Conservation (phyloP, 2,888 invertebrate species). For the Acronicta leporina region DNA sequence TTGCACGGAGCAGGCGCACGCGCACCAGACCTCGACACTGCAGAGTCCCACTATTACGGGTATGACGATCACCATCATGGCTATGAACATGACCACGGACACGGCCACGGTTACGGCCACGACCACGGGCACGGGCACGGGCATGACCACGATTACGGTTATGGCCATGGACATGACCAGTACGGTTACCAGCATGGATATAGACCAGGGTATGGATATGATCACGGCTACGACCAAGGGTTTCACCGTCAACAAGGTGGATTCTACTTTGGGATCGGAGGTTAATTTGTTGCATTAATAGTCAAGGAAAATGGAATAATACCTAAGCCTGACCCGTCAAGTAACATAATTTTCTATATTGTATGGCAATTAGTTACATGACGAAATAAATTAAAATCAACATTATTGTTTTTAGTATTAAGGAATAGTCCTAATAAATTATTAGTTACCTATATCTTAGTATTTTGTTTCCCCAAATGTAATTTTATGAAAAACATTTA, state of each 20-base stretch:
- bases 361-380: too few species aligned
- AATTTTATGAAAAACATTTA: too few species aligned
- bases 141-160: neutral
- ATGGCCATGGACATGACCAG: neutral
- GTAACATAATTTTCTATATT: neutral
- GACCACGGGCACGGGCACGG: neutral
- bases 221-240: conserved; percentile 5
- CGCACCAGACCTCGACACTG: conserved; percentile 6
- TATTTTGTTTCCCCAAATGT: too few species aligned
- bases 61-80: conserved; percentile 1
- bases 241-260: conserved; percentile 7
- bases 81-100: neutral
- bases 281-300: neutral
- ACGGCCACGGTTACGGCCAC: neutral
- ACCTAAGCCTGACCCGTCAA: too few species aligned
- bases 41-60: neutral
- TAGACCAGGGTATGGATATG: neutral
- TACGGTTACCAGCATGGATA: neutral
- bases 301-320: neutral
- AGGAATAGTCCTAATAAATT: neutral
- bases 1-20: neutral
- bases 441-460: neutral
- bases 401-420: neutral
- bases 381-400: neutral
- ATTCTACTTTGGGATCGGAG: conserved; percentile 6